These are phyloP conservation scores for Biston stratarius DNA, from an alignment of 2,888 invertebrate species.

Conservation along the genomic window DNA sequence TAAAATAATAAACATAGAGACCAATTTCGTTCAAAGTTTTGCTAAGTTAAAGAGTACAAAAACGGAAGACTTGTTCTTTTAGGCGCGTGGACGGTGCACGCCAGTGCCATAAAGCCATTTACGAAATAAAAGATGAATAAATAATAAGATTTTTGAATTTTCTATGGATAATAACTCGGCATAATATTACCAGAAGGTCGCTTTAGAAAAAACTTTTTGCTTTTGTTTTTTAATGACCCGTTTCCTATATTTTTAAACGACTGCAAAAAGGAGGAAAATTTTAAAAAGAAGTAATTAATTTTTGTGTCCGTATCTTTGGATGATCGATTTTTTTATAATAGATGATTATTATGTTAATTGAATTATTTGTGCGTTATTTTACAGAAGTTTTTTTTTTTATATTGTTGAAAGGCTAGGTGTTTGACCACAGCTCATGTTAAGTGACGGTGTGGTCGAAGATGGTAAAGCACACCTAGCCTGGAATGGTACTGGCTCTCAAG, in stretches of 20 bases:
- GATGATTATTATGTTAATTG: no score
- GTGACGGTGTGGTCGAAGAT: no score
- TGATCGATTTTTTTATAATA: not conserved
- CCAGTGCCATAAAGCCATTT: conserved; percentile 72
- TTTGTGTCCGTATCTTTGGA: no score
- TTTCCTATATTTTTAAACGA: conserved; percentile 9
- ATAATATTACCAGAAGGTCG: conserved; percentile 76
- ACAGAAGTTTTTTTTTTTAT: no score
- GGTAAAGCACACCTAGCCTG: no score
- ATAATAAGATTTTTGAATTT: conserved; percentile 71
- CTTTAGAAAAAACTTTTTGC: conserved; percentile 54
- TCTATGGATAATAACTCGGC: conserved; percentile 65
- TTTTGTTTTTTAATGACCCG: conserved; percentile 46
- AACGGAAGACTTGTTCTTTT: conserved; percentile 29
- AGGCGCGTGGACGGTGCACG: conserved; percentile 78
- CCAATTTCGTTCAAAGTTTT: conserved; percentile 10
- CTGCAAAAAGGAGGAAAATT: no score
- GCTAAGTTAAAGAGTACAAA: conserved; percentile 4
- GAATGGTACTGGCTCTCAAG: no score
- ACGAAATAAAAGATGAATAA: conserved; percentile 63
- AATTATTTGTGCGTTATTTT: no score
- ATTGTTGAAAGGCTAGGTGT: no score
- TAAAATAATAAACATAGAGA: not conserved
- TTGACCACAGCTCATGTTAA: no score
- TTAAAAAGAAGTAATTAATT: no score